Base-by-base conservation (phyloP, 2,797 vertebrate genomes). In the Anabacerthia variegaticeps region DNA sequence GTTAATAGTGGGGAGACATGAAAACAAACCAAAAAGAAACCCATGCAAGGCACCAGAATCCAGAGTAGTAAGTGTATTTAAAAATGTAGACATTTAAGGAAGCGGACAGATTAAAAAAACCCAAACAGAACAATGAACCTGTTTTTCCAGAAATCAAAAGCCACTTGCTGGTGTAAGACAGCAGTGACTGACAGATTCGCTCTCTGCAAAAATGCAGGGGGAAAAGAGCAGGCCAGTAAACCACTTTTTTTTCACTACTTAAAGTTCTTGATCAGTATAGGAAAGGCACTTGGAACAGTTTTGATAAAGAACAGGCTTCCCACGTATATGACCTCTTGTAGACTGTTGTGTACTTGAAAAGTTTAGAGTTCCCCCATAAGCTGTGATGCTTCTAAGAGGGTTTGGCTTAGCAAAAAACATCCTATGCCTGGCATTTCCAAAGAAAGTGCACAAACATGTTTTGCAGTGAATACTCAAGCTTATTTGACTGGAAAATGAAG, bases 81-180 rank as follows among this genome's bases (percentile, higher is more conserved):
- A 63, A 73, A 91, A 51, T 21, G 2, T n/a, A 51, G 36, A 39
- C 13, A 21, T 76, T 52, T 79, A 82, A 41, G 18, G 48, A 74
- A 48, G 12, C 44, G 10, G 4, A 46, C 14, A 63, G 16, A 34
- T 73, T 3, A 36, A 78, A 28, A 69, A 49, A 49, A 48, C 7
- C 6, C 22, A 48, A 23, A 48, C 22, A 86, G 23, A 89, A 67
- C 8, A 21, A 61, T 54, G 52, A 93, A 74, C 72, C n/a, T 54
- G 22, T 75, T 26, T 80, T 85, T 92, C 71, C 36, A 84, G 83
- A 92, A 85, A 81, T 69, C 32, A 55, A 30, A 93, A 90, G 43
- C 43, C 9, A 12, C 22, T 48, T 30, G 16, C 32, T 75, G 11
- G 6, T 51, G 14, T 88, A 51, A 78, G 23, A 36, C 20, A 78